Base-by-base conservation (phyloP, 2,113 vertebrate species). In the Aythya baeri region DNA sequence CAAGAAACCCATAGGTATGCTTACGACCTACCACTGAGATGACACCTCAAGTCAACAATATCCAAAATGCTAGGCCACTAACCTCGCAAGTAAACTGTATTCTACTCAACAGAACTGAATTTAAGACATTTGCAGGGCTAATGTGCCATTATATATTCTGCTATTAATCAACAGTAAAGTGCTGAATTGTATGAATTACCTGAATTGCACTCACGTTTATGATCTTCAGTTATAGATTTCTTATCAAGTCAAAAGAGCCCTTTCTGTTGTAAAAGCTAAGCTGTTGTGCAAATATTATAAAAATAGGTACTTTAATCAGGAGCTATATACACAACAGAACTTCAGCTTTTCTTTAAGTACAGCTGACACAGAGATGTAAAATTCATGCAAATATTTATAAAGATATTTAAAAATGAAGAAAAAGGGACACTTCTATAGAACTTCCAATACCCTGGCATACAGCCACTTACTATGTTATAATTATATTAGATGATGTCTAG, bases 81-180 rank as follows among this genome's bases (percentile, higher is more conserved):
- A 96, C 95, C 85, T 93, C 93, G 90, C 86, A 97, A 93, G 86
- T 95, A 95, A 96, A 95, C 62, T 91, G 54, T 91, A 94, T 94
- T 94, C 65, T 89, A 95, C 46, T 88, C 89, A 94, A 95, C 76
- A 94, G 92, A 96, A 89, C 83, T 82, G 13, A 97, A 93, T 84
- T 98, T 98, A 99, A 98, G 98, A 99, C 98, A 99, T 98, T 93
- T 98, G 97, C 97, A 98, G 98, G 98, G 98, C 98, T 98, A 98
- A 98, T 97, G 94, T 97, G 98, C 98, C 98, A 98, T 98, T 98
- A 98, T 98, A 99, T 98, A 98, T 98, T 96, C 98, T 98, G 98
- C 98, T 98, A 97, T 97, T 98, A 96, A 97, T 98, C 97, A 98
- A 98, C 94, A 98, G 98, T 99, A 99, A 99, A 99, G 99, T 99